Conservation (phyloP, 2,113 vertebrate genomes). For the Saguinus imperator region DNA sequence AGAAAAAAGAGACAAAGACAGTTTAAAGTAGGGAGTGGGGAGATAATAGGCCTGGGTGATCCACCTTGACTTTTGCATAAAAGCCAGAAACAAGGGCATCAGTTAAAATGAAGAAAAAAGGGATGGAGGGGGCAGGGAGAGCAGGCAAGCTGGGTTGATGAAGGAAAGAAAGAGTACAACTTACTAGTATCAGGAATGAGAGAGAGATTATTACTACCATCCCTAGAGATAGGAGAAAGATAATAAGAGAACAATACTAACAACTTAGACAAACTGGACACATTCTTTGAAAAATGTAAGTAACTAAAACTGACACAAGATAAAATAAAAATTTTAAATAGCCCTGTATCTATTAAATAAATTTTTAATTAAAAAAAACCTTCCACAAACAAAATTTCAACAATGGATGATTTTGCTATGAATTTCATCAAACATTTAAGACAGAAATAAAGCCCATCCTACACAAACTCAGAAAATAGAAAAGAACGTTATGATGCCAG, state of each 20-base stretch:
- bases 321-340: constrained; percentile 11
- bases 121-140: too few species aligned
- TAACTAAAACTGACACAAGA: constrained; percentile 17
- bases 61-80: neutral
- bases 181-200: neutral
- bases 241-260: neutral
- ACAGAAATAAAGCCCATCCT: neutral
- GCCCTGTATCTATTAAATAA: neutral
- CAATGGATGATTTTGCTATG: neutral
- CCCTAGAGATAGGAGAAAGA: neutral
- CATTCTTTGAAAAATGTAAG: neutral
- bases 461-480: neutral
- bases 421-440: constrained; percentile 10
- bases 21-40: neutral
- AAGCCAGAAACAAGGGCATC: neutral
- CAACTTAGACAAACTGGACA: neutral
- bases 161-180: neutral
- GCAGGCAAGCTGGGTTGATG: neutral
- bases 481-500: neutral
- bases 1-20: neutral
- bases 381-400: neutral
- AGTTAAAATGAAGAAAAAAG: neutral
- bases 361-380: neutral
- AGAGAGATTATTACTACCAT: neutral
- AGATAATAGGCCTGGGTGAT: neutral